A percentile compares a stretch with the other conserved stretches of the same genome.
These are phyloP conservation scores for Motacilla tschutschensis DNA, from an alignment of 2,113 vertebrate species.

Conservation along the genomic window DNA sequence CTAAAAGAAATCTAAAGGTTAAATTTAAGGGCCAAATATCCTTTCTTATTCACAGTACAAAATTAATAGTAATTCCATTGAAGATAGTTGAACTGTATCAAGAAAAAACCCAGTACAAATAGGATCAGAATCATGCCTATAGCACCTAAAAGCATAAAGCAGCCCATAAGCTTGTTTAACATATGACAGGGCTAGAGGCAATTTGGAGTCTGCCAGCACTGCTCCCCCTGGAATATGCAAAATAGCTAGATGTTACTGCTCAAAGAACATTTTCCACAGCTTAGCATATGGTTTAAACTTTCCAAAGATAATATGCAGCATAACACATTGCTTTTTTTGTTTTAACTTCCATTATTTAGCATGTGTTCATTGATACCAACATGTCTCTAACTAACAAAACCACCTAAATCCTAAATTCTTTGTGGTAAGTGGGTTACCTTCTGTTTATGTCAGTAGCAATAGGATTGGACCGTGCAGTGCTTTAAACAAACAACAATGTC, in stretches of 20 bases:
- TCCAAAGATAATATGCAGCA: not conserved
- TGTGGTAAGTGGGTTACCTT: not conserved
- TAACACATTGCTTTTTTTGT: not conserved
- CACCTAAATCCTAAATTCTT: not conserved
- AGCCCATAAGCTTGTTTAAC: not conserved
- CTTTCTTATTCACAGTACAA: not conserved
- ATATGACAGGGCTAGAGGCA: not conserved
- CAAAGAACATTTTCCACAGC: not conserved
- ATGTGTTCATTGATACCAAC: not conserved
- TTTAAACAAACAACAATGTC: not conserved
- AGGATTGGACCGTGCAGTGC: not conserved
- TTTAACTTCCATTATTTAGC: not conserved
- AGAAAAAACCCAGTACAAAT: not conserved
- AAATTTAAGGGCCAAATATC: not conserved
- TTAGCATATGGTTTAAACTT: slow-evolving; percentile 9
- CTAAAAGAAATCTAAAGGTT: not conserved
- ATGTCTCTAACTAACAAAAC: not conserved
- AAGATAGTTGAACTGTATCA: not conserved
- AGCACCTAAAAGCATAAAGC: not conserved
- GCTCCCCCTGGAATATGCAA: not conserved
- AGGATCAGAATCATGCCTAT: not conserved
- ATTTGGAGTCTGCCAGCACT: not conserved
- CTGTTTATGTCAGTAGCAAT: not conserved
- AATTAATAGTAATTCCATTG: not conserved
- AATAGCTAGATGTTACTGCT: not conserved